Base-by-base conservation (phyloP, 2,888 invertebrate genomes). In the Spilosoma lubricipeda region DNA sequence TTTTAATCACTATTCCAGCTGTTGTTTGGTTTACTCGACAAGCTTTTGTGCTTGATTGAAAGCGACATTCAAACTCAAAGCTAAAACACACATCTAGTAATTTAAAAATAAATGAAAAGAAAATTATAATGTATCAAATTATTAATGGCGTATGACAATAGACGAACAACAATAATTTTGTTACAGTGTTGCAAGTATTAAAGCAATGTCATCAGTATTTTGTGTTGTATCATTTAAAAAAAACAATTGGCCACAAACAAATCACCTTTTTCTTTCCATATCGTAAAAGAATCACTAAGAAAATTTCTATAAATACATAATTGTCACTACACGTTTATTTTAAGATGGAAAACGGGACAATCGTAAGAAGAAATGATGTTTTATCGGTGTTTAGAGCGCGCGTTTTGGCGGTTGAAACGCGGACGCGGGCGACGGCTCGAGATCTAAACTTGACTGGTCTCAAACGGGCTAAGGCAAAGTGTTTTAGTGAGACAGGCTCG, bases 211-310 rank as follows among this genome's bases (percentile, higher is more conserved):
- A 20, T 30, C 30, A 30, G 27, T 67, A 11, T 45, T 63, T 63
- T 7, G 63, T 63, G 23, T 45, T 36, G 68, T 13, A 68, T n/a
- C 15, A n/a, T 56, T 59, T 39, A 67, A 66, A 72, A 67, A 42
- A 30, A 65, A 75, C 78, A 78, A 84, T 78, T 77, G 71, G 77
- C 74, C 79, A 82, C 76, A 84, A 81, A 79, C 77, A 81, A 87
- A 90, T 94, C 95, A 95, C 95, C 95, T 95, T 93, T 92, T 94
- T 82, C 95, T 92, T 90, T 95, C 95, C 94, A 94, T 93, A 84
- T 88, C 83, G 84, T 76, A 79, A 15, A 83, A 76, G 77, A 81
- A 67, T 80, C 85, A 83, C 81, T 78, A 39, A 45, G 52, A 68
- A 59, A 39, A 77, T 75, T 84, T 80, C 80, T 86, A 83, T 80